These are phyloP conservation scores for Pelodytes ibericus DNA, from an alignment of 2,797 vertebrate species.

Conservation along the genomic window DNA sequence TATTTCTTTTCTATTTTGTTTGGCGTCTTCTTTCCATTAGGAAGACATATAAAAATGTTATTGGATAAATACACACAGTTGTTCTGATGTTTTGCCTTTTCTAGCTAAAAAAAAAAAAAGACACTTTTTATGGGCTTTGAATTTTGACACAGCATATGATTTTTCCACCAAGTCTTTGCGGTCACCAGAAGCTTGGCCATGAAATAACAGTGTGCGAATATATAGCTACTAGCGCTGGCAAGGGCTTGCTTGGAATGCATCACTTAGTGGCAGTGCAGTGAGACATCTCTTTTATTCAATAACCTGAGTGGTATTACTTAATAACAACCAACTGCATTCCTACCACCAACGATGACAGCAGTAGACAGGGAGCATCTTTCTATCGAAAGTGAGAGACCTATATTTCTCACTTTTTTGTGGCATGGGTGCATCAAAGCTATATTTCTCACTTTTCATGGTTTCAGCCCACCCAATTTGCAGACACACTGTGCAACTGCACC, in stretches of 20 bases:
- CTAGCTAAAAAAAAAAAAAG: constrained; percentile 66
- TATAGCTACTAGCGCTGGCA: constrained; percentile 35
- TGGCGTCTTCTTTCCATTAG: constrained; percentile 18
- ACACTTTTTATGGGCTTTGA: constrained; percentile 37
- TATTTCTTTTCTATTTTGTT: constrained; percentile 7
- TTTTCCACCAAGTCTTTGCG: constrained; percentile 39
- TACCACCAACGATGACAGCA: constrained; percentile 31
- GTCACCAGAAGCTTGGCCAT: constrained; percentile 28
- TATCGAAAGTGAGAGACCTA: constrained; percentile 24
- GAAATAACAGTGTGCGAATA: constrained; percentile 35
- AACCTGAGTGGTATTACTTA: constrained; percentile 22
- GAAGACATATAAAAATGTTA: constrained; percentile 36
- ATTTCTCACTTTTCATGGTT: not conserved
- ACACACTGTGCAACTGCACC: not conserved
- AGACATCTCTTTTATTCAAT: constrained; percentile 37
- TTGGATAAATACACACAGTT: constrained; percentile 45
- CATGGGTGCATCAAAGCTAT: constrained; percentile 10
- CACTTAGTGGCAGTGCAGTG: constrained; percentile 14
- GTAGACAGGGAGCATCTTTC: not conserved
- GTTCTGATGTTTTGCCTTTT: constrained; percentile 43
- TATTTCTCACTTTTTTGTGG: constrained; percentile 21
- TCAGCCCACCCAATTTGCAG: constrained; percentile 32
- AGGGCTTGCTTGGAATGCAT: constrained; percentile 33
- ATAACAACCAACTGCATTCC: constrained; percentile 34
- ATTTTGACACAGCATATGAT: constrained; percentile 39